A percentile compares a stretch with the other conserved stretches of the same genome.
Evolutionary conservation across 2,113 vertebrate species (phyloP).

Genomic region (Eurystomus gularis): DNA sequence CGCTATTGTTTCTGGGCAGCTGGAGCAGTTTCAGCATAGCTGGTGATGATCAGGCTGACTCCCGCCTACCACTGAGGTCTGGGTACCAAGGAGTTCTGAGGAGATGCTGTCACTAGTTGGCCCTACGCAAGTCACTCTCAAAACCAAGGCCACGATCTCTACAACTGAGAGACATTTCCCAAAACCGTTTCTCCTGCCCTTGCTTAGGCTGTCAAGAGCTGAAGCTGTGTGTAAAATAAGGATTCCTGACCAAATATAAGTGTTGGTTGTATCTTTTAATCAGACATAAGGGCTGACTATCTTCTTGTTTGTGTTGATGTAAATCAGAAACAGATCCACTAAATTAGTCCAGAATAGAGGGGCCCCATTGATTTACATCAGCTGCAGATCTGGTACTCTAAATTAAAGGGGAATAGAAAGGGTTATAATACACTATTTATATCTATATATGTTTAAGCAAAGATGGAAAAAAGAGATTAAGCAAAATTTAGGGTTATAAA

Average conservation of each 20-base stretch:
- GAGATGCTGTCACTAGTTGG: not conserved
- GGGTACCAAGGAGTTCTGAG: not conserved
- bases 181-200: not conserved
- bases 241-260: not conserved
- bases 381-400: not conserved
- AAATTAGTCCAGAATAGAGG: not conserved
- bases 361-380: not conserved
- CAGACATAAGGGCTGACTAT: not conserved
- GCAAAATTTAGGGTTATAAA: constrained; percentile 3
- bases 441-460: constrained; percentile 1
- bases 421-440: not conserved
- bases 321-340: not conserved
- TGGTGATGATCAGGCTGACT: accelerated
- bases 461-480: constrained; percentile 2
- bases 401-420: not conserved
- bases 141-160: not conserved
- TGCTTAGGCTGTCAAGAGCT: accelerated
- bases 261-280: not conserved
- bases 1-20: not conserved
- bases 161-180: not conserved
- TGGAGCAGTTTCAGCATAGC: not conserved
- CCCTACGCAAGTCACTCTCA: not conserved
- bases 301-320: not conserved
- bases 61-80: not conserved
- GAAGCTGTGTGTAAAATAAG: not conserved